Conservation (phyloP, 2,888 invertebrate species). For the Cheiracanthium punctorium region DNA sequence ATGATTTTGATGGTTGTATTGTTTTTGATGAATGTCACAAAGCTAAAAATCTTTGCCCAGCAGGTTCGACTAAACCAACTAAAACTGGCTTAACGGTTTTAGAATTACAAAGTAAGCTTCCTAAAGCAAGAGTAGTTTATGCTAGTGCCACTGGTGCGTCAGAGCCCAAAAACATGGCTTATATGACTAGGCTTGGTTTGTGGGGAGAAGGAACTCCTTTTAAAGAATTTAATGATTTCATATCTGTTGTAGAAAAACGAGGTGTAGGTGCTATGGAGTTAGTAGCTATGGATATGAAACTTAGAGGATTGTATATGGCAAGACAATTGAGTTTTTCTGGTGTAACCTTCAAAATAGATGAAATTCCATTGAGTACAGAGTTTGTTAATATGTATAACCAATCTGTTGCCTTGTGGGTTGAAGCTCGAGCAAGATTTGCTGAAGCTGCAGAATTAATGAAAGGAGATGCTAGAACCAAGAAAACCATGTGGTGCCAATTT, state of each 20-base stretch:
- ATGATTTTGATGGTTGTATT: slow-evolving; percentile 95
- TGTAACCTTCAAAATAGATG: slow-evolving; percentile 97
- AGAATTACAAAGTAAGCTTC: slow-evolving; percentile 94
- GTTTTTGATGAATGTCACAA: slow-evolving; percentile 99
- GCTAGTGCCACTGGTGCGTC: slow-evolving; percentile 97
- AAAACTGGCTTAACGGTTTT: slow-evolving; percentile 96
- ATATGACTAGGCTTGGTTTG: slow-evolving; percentile 98
- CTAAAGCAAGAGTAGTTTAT: slow-evolving; percentile 94
- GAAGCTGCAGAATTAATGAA: slow-evolving; percentile 95
- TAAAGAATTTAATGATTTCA: slow-evolving; percentile 94
- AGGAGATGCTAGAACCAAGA: slow-evolving; percentile 92
- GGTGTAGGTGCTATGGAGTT: slow-evolving; percentile 99
- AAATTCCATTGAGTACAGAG: slow-evolving; percentile 90
- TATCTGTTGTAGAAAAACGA: slow-evolving; percentile 95
- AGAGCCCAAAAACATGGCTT: slow-evolving; percentile 99
- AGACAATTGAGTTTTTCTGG: slow-evolving; percentile 98
- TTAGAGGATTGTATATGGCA: slow-evolving; percentile 99
- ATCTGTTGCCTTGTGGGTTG: slow-evolving; percentile 96
- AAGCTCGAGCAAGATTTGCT: slow-evolving; percentile 96
- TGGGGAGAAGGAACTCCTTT: slow-evolving; percentile 99
- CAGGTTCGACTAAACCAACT: slow-evolving; percentile 96
- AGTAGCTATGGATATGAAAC: slow-evolving; percentile 99
- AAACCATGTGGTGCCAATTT: slow-evolving; percentile 99
- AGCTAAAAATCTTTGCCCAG: slow-evolving; percentile 98
- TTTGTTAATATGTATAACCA: slow-evolving; percentile 95